Percentiles rank a stretch among this genome's conserved stretches.
phyloP scores from a whole-genome alignment of 2,113 vertebrate genomes.

The Rafetus swinhoei region DNA sequence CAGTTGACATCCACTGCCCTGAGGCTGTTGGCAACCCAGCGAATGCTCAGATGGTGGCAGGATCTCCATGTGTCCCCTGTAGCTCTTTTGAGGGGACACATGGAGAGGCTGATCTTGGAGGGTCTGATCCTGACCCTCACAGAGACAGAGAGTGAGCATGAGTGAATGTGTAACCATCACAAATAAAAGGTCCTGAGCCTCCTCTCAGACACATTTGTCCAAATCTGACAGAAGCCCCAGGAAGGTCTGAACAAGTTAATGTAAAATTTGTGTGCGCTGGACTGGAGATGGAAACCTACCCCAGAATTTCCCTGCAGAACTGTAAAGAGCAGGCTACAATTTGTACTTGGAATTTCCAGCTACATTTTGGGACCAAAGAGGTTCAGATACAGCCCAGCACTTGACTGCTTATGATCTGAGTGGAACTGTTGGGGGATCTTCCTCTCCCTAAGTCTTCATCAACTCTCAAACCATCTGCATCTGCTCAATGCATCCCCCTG shows the following conservation, averaged over 20 bases:
- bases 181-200: neutral
- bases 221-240: neutral
- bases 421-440: neutral
- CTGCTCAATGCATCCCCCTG: rapidly evolving
- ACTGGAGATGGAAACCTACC: neutral
- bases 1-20: neutral
- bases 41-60: neutral
- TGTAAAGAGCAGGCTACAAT: neutral
- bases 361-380: neutral
- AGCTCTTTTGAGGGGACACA: neutral
- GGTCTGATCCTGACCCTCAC: neutral
- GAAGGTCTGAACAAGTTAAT: neutral
- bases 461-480: neutral
- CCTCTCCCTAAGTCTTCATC: neutral
- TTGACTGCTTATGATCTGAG: neutral
- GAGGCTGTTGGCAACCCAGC: conserved; percentile 8
- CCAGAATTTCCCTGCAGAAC: neutral
- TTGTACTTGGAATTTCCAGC: neutral
- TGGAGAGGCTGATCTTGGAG: rapidly evolving
- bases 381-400: neutral
- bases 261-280: neutral
- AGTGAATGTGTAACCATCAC: neutral
- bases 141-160: neutral
- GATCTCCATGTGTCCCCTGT: rapidly evolving
- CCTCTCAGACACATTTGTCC: neutral